Evolutionary conservation across 2,888 invertebrate genomes (phyloP), one percentile per base, ranked within the genome.

Genomic region (Cosmorhoe ocellata): DNA sequence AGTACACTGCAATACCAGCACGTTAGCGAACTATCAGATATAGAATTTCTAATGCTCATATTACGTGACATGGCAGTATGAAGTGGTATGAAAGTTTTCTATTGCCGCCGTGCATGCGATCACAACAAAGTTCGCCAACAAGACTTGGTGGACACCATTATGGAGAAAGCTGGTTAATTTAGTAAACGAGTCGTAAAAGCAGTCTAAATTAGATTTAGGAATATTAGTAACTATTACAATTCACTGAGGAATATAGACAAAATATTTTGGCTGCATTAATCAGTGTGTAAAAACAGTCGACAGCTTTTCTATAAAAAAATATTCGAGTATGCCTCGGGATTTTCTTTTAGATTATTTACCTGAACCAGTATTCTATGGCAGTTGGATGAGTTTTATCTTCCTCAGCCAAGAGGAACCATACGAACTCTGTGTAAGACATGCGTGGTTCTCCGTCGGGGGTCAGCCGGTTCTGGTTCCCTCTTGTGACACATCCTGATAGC

Each of bases 341-440:
- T n/a, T n/a, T n/a, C n/a, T n/a, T n/a, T n/a, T n/a, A n/a, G n/a
- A 18, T 18, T 9, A 34, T 1, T 39, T 54, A 94, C 94, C 95
- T 93, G 85, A 97, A 98, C 97, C 97, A 98, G 83, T 97, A 98
- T 76, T 98, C 98, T 51, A 98, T 96, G 54, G 97, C 97, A 7
- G 97, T 98, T 7, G 98, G 97, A 82, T 99, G 97, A 59, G 95
- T 94, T 84, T 99, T 99, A 85, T 99, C 99, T 84, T 99, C 99
- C 80, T 99, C 99, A 28, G 99, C 98, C 5, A 99, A 91, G 49
- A 99, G 92, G 87, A 99, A 99, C 98, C 99, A 99, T 3, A 99
- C 99, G 87, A 99, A 99, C 84, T 99, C 99, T 0, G 97, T 96
- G 84, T 99, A 99, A 32, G 97, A 97, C 97, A 99, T 98, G 72